Evolutionary conservation across 2,113 vertebrate species (phyloP).

Genomic region (Percopsis transmontana): DNA sequence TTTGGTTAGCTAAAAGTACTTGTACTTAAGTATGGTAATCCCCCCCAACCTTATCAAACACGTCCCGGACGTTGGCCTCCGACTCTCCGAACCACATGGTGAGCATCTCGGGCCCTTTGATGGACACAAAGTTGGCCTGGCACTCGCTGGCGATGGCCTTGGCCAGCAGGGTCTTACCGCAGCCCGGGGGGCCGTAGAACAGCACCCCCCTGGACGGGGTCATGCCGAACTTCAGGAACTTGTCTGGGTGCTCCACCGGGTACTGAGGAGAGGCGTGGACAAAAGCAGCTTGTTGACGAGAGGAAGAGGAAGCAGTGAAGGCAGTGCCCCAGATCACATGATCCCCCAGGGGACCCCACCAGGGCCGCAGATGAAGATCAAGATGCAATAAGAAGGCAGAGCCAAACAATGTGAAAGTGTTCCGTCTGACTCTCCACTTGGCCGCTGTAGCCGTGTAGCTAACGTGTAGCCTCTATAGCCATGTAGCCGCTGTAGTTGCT

Average conservation of each 20-base stretch:
- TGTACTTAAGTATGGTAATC: not conserved
- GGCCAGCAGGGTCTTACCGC: constrained; percentile 97
- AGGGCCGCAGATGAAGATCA: too few relatives aligned
- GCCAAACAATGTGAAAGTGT: too few relatives aligned
- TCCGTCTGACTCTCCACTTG: too few relatives aligned
- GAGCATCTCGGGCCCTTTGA: constrained; percentile 96
- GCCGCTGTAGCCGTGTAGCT: too few relatives aligned
- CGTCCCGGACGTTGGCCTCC: constrained; percentile 97
- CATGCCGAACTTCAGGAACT: constrained; percentile 99
- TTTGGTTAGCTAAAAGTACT: not conserved
- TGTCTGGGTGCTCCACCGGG: constrained; percentile 98
- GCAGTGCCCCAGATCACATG: too few relatives aligned
- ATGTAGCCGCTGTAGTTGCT: too few relatives aligned
- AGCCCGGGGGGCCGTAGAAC: constrained; percentile 98
- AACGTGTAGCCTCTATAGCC: too few relatives aligned
- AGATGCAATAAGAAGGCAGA: too few relatives aligned
- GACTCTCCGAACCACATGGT: constrained; percentile 99
- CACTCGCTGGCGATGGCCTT: constrained; percentile 99
- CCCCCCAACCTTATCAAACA: constrained; percentile 93
- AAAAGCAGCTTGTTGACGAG: too few relatives aligned
- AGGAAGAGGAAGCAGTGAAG: not conserved
- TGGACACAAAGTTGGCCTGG: constrained; percentile 99
- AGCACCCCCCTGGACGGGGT: constrained; percentile 98
- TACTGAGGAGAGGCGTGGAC: constrained; percentile 78
- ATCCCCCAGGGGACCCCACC: too few relatives aligned